These are phyloP conservation scores for Pogoniulus pusillus DNA, from an alignment of 2,797 vertebrate genomes.

Conservation along the genomic window DNA sequence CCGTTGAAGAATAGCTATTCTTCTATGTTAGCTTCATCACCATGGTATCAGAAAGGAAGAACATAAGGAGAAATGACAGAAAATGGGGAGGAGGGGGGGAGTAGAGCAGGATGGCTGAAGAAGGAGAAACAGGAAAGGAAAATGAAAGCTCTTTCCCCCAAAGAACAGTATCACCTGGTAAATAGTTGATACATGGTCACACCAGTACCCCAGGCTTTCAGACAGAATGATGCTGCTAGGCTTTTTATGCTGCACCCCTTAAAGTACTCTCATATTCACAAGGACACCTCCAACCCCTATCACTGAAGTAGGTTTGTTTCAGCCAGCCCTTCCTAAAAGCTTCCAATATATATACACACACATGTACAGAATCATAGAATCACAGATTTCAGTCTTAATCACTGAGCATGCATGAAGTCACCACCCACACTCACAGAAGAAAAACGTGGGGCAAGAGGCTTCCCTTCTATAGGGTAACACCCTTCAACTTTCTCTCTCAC, in stretches of 20 bases:
- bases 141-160: background rate
- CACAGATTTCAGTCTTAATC: background rate
- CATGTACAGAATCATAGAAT: background rate
- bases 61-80: slow-evolving; percentile 43
- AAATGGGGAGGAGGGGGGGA: background rate
- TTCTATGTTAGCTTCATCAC: slow-evolving; percentile 45
- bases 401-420: background rate
- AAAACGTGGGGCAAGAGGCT: background rate
- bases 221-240: background rate
- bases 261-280: background rate
- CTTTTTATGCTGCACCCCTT: background rate
- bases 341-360: background rate
- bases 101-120: background rate
- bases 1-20: slow-evolving; percentile 35
- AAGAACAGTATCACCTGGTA: background rate
- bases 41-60: slow-evolving; percentile 55
- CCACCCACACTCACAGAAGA: fast-evolving
- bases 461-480: background rate
- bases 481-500: fast-evolving
- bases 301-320: background rate
- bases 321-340: background rate
- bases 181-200: fast-evolving
- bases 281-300: background rate
- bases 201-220: background rate
- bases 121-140: background rate